These are phyloP conservation scores for Azemiops feae DNA, from an alignment of 2,113 vertebrate species.

Conservation along the genomic window DNA sequence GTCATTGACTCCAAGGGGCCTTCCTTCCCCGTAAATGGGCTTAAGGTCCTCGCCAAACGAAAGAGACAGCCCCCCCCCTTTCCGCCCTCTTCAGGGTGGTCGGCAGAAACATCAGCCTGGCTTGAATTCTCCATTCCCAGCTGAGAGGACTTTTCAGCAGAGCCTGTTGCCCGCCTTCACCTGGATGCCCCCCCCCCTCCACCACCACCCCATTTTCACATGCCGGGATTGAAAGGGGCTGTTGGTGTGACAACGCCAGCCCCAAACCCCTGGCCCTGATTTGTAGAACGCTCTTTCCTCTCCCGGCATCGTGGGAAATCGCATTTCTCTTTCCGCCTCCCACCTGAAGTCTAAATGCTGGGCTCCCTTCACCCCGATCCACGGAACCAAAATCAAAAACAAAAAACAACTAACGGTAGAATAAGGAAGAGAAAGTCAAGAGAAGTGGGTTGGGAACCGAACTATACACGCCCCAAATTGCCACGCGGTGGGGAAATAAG, in stretches of 20 bases:
- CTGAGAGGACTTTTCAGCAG: neutral
- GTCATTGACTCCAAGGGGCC: neutral
- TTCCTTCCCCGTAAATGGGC: neutral
- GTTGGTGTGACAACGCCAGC: neutral
- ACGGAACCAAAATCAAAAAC: neutral
- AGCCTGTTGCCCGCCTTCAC: neutral
- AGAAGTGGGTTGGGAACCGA: neutral
- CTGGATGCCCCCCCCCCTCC: neutral
- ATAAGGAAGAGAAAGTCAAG: neutral
- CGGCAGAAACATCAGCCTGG: neutral
- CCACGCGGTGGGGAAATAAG: neutral
- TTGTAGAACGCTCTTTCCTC: neutral
- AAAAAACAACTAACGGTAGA: neutral
- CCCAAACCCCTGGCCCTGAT: neutral
- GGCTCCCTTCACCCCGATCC: neutral
- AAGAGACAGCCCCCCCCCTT: neutral
- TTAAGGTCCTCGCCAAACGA: neutral
- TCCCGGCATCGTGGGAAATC: neutral
- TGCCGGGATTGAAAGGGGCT: neutral
- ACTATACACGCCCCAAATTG: neutral
- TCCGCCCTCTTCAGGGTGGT: neutral
- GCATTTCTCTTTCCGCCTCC: neutral
- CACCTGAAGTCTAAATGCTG: neutral
- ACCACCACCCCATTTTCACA: neutral
- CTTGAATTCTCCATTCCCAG: neutral